These are phyloP conservation scores for Leptura quadrifasciata DNA, from an alignment of 2,888 invertebrate genomes.

Conservation along the genomic window DNA sequence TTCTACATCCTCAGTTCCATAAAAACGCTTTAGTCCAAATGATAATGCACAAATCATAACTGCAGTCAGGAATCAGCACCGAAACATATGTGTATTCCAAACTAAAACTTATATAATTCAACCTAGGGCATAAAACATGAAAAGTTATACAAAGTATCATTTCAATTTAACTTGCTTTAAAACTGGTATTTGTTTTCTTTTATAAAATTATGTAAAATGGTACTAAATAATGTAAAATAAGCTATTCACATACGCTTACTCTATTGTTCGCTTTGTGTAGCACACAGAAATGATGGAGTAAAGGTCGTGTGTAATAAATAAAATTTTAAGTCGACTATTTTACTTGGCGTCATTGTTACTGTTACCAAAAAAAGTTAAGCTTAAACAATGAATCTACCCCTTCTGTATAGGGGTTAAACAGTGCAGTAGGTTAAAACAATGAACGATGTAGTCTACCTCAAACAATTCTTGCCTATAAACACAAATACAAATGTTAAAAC, in stretches of 20 bases:
- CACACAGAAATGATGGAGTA: constrained; percentile 9
- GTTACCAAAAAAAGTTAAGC: constrained; percentile 58
- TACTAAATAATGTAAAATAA: constrained; percentile 26
- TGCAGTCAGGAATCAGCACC: not conserved
- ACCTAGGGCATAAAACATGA: not conserved
- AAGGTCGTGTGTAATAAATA: constrained; percentile 38
- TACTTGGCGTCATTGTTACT: constrained; percentile 55
- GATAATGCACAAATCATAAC: not conserved
- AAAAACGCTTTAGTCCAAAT: too few species aligned
- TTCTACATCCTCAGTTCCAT: too few species aligned
- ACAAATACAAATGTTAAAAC: constrained; percentile 66
- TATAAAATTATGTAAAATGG: constrained; percentile 30
- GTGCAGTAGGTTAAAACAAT: constrained; percentile 65
- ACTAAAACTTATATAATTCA: not conserved
- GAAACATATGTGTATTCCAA: not conserved
- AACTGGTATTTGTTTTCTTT: constrained; percentile 23
- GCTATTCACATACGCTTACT: constrained; percentile 11
- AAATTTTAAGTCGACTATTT: constrained; percentile 39
- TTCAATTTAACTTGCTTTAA: constrained; percentile 5
- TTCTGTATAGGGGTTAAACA: constrained; percentile 53
- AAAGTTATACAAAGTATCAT: constrained; percentile 8
- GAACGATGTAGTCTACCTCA: constrained; percentile 64
- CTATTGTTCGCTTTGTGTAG: constrained; percentile 20
- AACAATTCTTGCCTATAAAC: constrained; percentile 67
- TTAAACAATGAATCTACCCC: constrained; percentile 44